These are phyloP conservation scores for Coptodon rendalli DNA, from an alignment of 2,113 vertebrate species.

Conservation along the genomic window DNA sequence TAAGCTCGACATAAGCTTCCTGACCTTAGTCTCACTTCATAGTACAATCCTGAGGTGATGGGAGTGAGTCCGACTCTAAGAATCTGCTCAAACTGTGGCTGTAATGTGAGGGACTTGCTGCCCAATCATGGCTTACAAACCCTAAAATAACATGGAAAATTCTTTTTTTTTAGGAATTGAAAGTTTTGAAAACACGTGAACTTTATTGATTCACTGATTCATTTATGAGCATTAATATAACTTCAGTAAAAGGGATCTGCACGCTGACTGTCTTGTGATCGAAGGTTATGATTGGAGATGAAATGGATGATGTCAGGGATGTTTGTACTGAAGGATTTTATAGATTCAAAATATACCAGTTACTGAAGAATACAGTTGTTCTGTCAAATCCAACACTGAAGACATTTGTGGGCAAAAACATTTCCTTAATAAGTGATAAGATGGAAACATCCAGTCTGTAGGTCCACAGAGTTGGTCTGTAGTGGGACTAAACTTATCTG, in stretches of 20 bases:
- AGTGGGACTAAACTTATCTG: background rate
- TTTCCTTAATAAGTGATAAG: background rate
- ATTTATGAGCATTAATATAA: background rate
- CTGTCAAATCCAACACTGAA: background rate
- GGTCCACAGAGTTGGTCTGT: background rate
- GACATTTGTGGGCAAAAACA: background rate
- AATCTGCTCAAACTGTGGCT: background rate
- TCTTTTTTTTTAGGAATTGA: background rate
- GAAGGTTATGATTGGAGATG: background rate
- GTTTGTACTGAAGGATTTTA: background rate
- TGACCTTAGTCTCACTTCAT: background rate
- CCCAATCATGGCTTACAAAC: background rate
- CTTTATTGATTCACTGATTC: background rate
- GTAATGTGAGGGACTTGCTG: background rate
- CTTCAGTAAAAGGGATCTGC: background rate
- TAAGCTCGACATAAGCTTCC: background rate
- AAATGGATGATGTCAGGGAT: background rate
- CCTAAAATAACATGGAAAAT: background rate
- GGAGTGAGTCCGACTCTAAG: rapidly evolving
- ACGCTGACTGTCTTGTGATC: background rate
- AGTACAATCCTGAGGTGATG: background rate
- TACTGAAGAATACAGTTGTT: background rate
- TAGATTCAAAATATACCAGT: background rate
- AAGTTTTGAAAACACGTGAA: background rate
- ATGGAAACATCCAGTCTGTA: background rate